Percentiles rank a stretch among this genome's conserved stretches.
Evolutionary conservation across 30 jellyfish, hydroid and myxozoan species (phyloP).

Genomic region (Hydra vulgaris): DNA sequence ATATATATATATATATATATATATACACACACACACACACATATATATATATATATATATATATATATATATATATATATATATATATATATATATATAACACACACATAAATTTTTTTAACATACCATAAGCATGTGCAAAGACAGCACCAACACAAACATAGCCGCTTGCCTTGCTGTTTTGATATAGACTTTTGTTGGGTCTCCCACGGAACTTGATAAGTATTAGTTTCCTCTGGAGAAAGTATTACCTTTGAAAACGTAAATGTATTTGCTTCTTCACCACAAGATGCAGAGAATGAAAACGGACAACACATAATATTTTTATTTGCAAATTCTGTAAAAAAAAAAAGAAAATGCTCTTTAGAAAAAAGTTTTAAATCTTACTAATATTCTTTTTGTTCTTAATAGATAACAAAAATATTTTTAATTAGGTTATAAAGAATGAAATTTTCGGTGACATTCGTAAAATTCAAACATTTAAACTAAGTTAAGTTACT

Average conservation of each 20-base stretch:
- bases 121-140: conserved; percentile 17
- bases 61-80: neutral
- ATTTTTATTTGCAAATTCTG: neutral
- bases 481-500: too few relatives aligned
- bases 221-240: conserved; percentile 1
- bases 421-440: too few relatives aligned
- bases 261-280: neutral
- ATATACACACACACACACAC: too few relatives aligned
- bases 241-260: conserved; percentile 2
- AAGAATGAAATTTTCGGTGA: too few relatives aligned
- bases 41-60: too few relatives aligned
- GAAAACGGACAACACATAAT: conserved; percentile 20
- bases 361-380: too few relatives aligned
- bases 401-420: too few relatives aligned
- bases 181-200: conserved; percentile 11
- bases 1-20: too few relatives aligned
- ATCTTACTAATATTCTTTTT: too few relatives aligned
- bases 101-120: neutral
- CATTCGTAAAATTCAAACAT: too few relatives aligned
- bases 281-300: conserved; percentile 16
- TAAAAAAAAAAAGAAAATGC: neutral
- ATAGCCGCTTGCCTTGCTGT: conserved; percentile 2
- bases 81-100: neutral
- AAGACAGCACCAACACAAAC: conserved; percentile 25
- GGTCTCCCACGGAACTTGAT: conserved; percentile 19